Base-by-base conservation (phyloP, 2,888 invertebrate genomes). In the Osmoderma eremita region DNA sequence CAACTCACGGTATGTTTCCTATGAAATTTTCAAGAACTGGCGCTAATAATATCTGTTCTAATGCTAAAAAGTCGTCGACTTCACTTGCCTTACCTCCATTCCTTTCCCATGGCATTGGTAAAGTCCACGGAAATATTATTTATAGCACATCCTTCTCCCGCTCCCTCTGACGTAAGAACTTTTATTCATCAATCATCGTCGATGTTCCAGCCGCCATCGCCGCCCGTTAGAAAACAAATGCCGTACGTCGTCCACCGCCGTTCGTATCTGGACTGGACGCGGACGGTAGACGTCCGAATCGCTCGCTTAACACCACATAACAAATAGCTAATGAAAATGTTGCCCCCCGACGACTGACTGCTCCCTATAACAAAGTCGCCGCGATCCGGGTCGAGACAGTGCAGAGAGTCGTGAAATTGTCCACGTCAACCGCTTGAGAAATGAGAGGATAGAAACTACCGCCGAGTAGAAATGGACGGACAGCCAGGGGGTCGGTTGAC, bases 241-340 rank as follows among this genome's bases (percentile, higher is more conserved):
- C 17, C 24, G 30, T 10, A 58, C 41, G 45, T 61, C 17, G n/a
- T n/a, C n/a, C n/a, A n/a, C n/a, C 30, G 17, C 13, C 58, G 45
- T 45, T 20, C 58, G 48, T 45, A 61, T 58, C 15, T 17, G 42
- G 48, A 24, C 41, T n/a, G n/a, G 30, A 20, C 63, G 63, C 51
- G 67, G 68, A 69, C 65, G 66, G 69, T 10, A n/a, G n/a, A n/a
- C n/a, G 48, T 20, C 20, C 20, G n/a, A n/a, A n/a, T n/a, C n/a
- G 24, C 15, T 45, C 45, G 67, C 68, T 65, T 72, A 78, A 77
- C 75, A 75, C 77, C 75, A 61, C 41, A 75, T 79, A 79, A 80
- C 80, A 80, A 80, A 80, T 80, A 78, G 78, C 79, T 79, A 80
- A 80, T 80, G 80, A 79, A 80, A 80, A 80, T 79, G 80, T 79